Percentiles rank a stretch among this genome's conserved stretches.
phyloP scores from a whole-genome alignment of 2,797 vertebrate genomes.

The Neopelma chrysocephalum region DNA sequence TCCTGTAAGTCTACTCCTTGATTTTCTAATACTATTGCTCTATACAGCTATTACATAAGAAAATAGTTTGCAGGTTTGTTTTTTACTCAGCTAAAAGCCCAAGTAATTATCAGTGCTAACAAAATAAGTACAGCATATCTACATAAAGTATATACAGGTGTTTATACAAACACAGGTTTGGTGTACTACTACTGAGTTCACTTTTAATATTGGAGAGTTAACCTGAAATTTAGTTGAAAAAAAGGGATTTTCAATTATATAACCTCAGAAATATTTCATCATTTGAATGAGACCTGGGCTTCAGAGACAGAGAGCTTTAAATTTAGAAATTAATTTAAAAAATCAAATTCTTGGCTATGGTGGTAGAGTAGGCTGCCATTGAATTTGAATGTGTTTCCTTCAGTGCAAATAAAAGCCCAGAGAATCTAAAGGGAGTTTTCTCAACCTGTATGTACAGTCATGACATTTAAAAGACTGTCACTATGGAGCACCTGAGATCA shows the following conservation, averaged over 20 bases:
- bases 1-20: constrained; percentile 66
- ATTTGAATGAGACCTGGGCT: constrained; percentile 48
- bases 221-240: constrained; percentile 17
- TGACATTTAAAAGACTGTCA: constrained; percentile 39
- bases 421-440: constrained; percentile 36
- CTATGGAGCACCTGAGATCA: constrained; percentile 73
- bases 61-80: constrained; percentile 77
- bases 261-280: constrained; percentile 46
- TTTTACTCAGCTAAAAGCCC: constrained; percentile 69
- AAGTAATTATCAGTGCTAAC: constrained; percentile 72
- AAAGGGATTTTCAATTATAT: constrained; percentile 14
- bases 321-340: constrained; percentile 53
- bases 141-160: constrained; percentile 67
- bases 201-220: constrained; percentile 40
- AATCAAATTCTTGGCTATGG: constrained; percentile 24
- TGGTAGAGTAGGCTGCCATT: constrained; percentile 23
- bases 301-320: constrained; percentile 63
- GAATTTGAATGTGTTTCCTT: constrained; percentile 15
- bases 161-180: constrained; percentile 58
- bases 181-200: constrained; percentile 31
- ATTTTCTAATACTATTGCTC: constrained; percentile 73
- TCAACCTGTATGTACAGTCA: not conserved
- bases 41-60: constrained; percentile 78
- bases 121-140: constrained; percentile 77
- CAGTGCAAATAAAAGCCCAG: constrained; percentile 53